Evolutionary conservation across 2,888 invertebrate genomes (phyloP).

Genomic region (Norana najaformis): DNA sequence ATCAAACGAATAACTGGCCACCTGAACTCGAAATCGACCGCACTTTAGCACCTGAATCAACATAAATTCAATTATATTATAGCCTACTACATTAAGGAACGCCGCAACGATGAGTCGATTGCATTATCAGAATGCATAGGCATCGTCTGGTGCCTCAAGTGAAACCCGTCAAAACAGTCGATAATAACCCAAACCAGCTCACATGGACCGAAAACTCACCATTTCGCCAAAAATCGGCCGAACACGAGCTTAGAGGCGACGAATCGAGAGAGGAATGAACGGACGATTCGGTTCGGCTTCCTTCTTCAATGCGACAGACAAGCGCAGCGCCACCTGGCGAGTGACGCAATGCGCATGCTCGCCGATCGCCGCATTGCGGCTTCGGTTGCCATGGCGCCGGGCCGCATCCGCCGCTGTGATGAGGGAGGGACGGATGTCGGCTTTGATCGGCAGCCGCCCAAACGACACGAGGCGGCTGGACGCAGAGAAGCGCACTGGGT

Average conservation of each 20-base stretch:
- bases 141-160: background rate
- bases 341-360: slow-evolving; percentile 20
- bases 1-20: background rate
- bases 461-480: background rate
- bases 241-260: background rate
- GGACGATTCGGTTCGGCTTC: background rate
- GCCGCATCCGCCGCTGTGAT: slow-evolving; percentile 2
- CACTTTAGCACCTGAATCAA: background rate
- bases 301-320: slow-evolving; percentile 14
- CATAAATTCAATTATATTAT: background rate
- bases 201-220: background rate
- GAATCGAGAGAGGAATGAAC: background rate
- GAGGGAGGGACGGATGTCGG: background rate
- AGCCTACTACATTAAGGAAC: background rate
- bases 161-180: background rate
- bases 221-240: background rate
- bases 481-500: slow-evolving; percentile 7
- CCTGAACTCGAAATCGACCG: background rate
- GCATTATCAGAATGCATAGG: background rate
- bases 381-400: slow-evolving; percentile 29
- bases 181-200: background rate
- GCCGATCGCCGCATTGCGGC: slow-evolving; percentile 34
- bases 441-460: background rate
- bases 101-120: background rate
- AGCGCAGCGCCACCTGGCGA: slow-evolving; percentile 21